A percentile compares a stretch with the other conserved stretches of the same genome.
phyloP scores from a whole-genome alignment of 2,113 vertebrate species.

The Psittacula cyanocephala region DNA sequence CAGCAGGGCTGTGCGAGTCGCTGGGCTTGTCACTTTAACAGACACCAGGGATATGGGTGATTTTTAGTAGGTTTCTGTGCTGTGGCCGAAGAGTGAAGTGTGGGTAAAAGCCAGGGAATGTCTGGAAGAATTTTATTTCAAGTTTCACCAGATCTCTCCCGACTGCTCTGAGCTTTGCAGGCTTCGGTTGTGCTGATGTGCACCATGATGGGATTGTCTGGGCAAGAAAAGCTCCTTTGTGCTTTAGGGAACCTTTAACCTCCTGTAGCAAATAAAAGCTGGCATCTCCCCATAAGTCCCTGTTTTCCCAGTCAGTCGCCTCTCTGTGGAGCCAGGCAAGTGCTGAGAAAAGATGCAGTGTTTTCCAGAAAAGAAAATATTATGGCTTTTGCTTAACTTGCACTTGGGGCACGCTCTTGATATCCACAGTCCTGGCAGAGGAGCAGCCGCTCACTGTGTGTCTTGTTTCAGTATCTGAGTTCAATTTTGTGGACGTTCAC shows the following conservation, averaged over 20 bases:
- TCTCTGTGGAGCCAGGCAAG: slow-evolving; percentile 50
- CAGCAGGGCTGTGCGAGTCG: not conserved
- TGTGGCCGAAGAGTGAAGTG: not conserved
- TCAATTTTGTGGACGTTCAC: not conserved
- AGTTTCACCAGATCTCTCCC: slow-evolving; percentile 10
- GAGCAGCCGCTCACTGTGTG: not conserved
- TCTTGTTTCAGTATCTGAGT: not conserved
- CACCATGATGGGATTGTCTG: slow-evolving; percentile 62
- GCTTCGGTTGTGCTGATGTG: not conserved
- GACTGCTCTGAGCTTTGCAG: slow-evolving; percentile 18
- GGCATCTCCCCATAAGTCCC: slow-evolving; percentile 47
- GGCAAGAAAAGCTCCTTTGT: slow-evolving; percentile 67
- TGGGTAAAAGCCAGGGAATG: not conserved
- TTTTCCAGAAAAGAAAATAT: slow-evolving; percentile 72
- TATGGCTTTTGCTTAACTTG: slow-evolving; percentile 53
- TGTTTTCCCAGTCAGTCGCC: slow-evolving; percentile 42
- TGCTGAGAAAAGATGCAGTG: slow-evolving; percentile 15
- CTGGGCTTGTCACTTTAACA: not conserved
- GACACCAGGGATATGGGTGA: not conserved
- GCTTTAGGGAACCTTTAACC: slow-evolving; percentile 66
- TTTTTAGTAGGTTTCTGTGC: not conserved
- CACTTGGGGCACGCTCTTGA: not conserved
- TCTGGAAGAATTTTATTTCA: not conserved
- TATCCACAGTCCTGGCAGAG: not conserved
- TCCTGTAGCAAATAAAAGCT: slow-evolving; percentile 61